A percentile compares a stretch with the other conserved stretches of the same genome.
Evolutionary conservation across 92 coral and sea anemone genomes (phyloP).

Genomic region (Umimayanthus chanpuru): DNA sequence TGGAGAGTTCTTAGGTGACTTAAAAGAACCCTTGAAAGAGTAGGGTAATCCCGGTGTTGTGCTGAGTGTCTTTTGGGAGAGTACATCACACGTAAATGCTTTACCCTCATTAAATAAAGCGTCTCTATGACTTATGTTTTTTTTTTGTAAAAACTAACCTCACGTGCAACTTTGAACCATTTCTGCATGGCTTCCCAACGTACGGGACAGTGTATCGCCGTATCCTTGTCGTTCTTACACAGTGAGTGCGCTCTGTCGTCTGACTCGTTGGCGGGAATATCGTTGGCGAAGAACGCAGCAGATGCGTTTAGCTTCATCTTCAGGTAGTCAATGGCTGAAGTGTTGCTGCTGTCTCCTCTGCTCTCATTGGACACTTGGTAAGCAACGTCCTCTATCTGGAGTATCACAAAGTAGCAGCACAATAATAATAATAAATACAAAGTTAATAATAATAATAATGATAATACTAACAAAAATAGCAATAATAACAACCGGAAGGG

Average conservation of each 20-base stretch:
- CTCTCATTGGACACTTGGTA: slow-evolving; percentile 9
- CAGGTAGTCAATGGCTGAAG: slow-evolving; percentile 24
- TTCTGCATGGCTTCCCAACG: slow-evolving; percentile 43
- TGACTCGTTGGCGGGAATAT: slow-evolving; percentile 27
- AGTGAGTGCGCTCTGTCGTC: neutral
- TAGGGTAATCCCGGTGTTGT: too few relatives aligned
- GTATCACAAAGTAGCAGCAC: neutral
- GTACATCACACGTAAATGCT: too few relatives aligned
- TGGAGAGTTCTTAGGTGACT: too few relatives aligned
- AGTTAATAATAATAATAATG: too few relatives aligned
- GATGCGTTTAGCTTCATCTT: neutral
- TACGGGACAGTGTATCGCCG: slow-evolving; percentile 3
- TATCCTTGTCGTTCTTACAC: slow-evolving; percentile 3
- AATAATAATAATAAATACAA: neutral
- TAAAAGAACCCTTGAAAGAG: too few relatives aligned
- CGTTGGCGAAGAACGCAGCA: slow-evolving; percentile 2
- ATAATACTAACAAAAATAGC: too few relatives aligned
- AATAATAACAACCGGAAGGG: too few relatives aligned
- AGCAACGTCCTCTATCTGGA: slow-evolving; percentile 15
- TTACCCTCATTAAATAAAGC: too few relatives aligned
- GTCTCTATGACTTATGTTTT: too few relatives aligned
- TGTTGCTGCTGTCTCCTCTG: neutral
- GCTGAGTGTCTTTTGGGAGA: too few relatives aligned
- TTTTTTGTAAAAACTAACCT: slow-evolving; percentile 10
- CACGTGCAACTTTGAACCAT: slow-evolving; percentile 38